Base-by-base conservation (phyloP, 1,140 invertebrate genomes). In the Adelges cooleyi region DNA sequence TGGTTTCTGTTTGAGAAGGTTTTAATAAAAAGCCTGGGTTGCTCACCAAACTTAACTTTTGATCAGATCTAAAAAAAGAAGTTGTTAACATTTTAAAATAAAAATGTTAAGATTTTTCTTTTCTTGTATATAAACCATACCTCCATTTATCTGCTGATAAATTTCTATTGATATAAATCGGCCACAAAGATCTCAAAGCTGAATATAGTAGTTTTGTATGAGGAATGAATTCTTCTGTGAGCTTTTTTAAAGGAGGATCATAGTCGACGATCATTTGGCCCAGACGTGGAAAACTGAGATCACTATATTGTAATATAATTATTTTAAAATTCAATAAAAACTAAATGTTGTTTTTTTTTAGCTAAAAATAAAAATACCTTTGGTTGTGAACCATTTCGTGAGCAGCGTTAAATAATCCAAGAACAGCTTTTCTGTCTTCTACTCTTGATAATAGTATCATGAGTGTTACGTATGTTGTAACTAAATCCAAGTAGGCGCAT, bases 211-310 rank as follows among this genome's bases (percentile, higher is more conserved):
- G 75, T 75, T 95, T 91, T 44, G 90, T 84, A 76, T 99, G 94
- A 0, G 93, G 92, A 25, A 92, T 84, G 78, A 99, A 98, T 76
- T 99, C 96, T 77, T 99, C 96, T 1, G 89, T 86, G 0, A 99
- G 78, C 73, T 98, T 98, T 74, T 95, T 96, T 36, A 98, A 74
- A 5, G 96, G 96, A 25, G 84, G 80, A 76, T 99, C 96, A 77
- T 98, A 99, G 72, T 99, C 97, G 70, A 97, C 84, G 65, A 99
- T 97, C 86, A 99, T 86, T 77, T 96, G 92, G 0, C 95, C 95
- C 25, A 99, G 77, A 18, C 94, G 80, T 11, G 94, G 95, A 77
- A 97, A 98, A 71, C 90, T 92, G 1, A 84, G 80, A 76, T 98
- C 95, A 42, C 89, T 84, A 68, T 42, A 71, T 29, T 29, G 15